phyloP scores from a whole-genome alignment of 2,888 invertebrate species.

The Protula sp. region DNA sequence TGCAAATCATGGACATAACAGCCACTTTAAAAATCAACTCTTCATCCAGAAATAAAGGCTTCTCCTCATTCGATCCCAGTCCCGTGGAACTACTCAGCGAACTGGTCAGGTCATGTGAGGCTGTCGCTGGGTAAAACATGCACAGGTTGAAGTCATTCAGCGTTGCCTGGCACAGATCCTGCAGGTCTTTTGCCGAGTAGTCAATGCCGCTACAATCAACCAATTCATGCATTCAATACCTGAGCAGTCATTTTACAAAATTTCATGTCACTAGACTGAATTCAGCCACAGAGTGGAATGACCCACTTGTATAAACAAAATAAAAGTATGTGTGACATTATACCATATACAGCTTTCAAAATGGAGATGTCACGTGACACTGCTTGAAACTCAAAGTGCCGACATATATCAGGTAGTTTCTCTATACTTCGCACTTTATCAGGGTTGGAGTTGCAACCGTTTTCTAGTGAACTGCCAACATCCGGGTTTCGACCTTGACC shows the following conservation, averaged over 20 bases:
- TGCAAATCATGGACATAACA: conserved; percentile 74
- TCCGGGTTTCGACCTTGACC: too few relatives aligned
- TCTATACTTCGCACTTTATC: too few relatives aligned
- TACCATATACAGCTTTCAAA: too few relatives aligned
- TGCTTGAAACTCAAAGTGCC: too few relatives aligned
- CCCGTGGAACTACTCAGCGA: neutral
- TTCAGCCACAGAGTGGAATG: neutral
- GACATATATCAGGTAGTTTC: too few relatives aligned
- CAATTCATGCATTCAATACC: neutral
- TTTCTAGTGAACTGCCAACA: too few relatives aligned
- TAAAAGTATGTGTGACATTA: too few relatives aligned
- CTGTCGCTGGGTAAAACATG: conserved; percentile 60
- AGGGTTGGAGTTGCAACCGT: too few relatives aligned
- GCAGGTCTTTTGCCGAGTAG: conserved; percentile 32
- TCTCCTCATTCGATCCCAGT: conserved; percentile 22
- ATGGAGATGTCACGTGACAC: too few relatives aligned
- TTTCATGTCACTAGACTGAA: neutral
- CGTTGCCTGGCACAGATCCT: conserved; percentile 47
- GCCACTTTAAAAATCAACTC: conserved; percentile 77
- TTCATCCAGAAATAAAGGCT: conserved; percentile 47
- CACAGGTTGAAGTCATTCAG: conserved; percentile 71
- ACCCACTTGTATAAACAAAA: too few relatives aligned
- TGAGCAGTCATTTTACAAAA: conserved; percentile 3
- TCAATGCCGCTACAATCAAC: conserved; percentile 29
- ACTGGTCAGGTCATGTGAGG: too few relatives aligned